Conservation (phyloP, 2,888 invertebrate species). For the Drosophila hamatofila region DNA sequence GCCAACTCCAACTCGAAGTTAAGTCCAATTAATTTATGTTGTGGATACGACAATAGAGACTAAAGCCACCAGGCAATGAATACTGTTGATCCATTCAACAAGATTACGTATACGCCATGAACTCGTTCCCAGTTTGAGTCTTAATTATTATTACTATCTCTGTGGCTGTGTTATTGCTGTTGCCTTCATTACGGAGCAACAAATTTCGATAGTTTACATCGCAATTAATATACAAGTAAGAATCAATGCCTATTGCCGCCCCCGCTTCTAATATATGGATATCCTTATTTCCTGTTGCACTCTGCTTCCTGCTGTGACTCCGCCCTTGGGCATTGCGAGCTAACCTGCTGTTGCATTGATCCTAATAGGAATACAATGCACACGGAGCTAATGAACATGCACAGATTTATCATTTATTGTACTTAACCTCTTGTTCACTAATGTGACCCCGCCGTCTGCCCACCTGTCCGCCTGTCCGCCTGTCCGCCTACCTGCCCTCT, state of each 20-base stretch:
- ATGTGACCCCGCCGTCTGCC: not conserved
- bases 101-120: conserved; percentile 71
- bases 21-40: conserved; percentile 67
- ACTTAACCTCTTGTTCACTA: conserved; percentile 18
- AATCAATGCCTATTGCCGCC: conserved; percentile 34
- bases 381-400: conserved; percentile 55
- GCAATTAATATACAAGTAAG: conserved; percentile 68
- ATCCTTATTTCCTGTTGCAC: conserved; percentile 62
- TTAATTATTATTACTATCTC: conserved; percentile 19
- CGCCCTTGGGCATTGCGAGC: conserved; percentile 4
- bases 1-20: conserved; percentile 9
- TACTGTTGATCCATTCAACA: conserved; percentile 64
- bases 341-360: conserved; percentile 26
- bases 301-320: conserved; percentile 13
- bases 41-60: conserved; percentile 54
- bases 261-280: not conserved
- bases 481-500: not conserved
- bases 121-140: not conserved
- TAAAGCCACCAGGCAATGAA: conserved; percentile 42
- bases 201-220: conserved; percentile 52
- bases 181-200: conserved; percentile 34
- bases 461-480: not conserved
- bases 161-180: conserved; percentile 9
- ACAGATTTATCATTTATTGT: conserved; percentile 57
- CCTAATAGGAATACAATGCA: conserved; percentile 34